These are phyloP conservation scores for Asarcornis scutulata DNA, from an alignment of 2,113 vertebrate genomes.

Conservation along the genomic window DNA sequence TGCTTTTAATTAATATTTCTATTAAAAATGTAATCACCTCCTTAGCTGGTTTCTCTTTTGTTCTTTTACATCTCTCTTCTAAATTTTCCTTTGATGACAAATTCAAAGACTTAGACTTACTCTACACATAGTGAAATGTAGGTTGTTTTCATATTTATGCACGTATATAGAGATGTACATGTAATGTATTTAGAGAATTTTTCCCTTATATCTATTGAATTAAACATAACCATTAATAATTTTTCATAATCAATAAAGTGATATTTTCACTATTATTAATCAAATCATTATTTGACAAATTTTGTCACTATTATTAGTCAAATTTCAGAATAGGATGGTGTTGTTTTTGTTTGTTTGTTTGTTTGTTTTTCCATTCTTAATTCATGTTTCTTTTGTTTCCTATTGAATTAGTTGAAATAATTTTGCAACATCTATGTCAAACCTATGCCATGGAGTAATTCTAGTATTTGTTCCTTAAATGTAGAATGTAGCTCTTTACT, in stretches of 20 bases:
- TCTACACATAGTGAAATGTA: not conserved
- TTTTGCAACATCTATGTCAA: not conserved
- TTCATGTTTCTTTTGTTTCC: not conserved
- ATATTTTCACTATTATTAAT: not conserved
- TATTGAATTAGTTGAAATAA: not conserved
- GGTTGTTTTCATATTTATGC: not conserved
- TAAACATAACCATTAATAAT: not conserved
- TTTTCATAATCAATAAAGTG: not conserved
- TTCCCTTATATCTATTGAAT: not conserved
- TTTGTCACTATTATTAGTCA: too few species aligned
- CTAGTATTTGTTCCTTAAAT: not conserved
- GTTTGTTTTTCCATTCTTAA: not conserved
- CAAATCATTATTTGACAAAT: too few species aligned
- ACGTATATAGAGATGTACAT: not conserved
- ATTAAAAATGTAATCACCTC: not conserved
- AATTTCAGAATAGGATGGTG: not conserved
- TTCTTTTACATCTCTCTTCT: not conserved
- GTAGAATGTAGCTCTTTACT: not conserved
- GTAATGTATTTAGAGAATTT: not conserved
- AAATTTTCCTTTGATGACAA: not conserved
- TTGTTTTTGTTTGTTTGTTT: not conserved
- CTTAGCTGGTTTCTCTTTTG: not conserved
- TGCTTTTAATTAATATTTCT: not conserved
- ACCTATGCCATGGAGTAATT: not conserved
- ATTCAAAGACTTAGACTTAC: not conserved